Conservation (phyloP, 1,140 invertebrate genomes). For the Megathymus violae region DNA sequence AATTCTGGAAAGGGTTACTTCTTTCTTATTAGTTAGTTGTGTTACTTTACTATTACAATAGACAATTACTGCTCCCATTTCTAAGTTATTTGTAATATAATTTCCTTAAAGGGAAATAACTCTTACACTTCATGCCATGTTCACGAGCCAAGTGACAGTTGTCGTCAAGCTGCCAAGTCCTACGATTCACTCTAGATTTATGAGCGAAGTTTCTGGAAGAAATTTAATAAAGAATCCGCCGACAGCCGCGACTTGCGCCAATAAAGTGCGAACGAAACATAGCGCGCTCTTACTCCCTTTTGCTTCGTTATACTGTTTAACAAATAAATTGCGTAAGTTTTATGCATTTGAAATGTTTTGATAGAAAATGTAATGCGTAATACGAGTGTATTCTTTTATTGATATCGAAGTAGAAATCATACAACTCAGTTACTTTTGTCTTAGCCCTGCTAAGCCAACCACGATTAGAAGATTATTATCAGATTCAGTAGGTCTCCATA, state of each 20-base stretch:
- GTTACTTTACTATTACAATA: too few species aligned
- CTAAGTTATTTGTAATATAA: background rate
- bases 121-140: background rate
- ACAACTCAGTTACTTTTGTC: too few species aligned
- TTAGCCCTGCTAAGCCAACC: too few species aligned
- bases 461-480: too few species aligned
- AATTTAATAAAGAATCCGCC: slow-evolving; percentile 28
- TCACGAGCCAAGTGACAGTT: slow-evolving; percentile 19
- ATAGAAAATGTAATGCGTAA: background rate
- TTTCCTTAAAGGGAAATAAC: too few species aligned
- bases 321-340: background rate
- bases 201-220: slow-evolving; percentile 31
- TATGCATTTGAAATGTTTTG: background rate
- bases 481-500: too few species aligned
- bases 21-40: too few species aligned
- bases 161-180: slow-evolving; percentile 21
- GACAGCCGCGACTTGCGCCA: slow-evolving; percentile 22
- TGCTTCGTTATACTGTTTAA: background rate
- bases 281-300: background rate
- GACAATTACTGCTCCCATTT: background rate
- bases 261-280: slow-evolving; percentile 8
- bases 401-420: too few species aligned
- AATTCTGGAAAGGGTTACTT: too few species aligned
- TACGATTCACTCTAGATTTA: slow-evolving; percentile 13
- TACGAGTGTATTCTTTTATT: too few species aligned